Base-by-base conservation (phyloP, 2,888 invertebrate genomes). In the Aromia moschata region DNA sequence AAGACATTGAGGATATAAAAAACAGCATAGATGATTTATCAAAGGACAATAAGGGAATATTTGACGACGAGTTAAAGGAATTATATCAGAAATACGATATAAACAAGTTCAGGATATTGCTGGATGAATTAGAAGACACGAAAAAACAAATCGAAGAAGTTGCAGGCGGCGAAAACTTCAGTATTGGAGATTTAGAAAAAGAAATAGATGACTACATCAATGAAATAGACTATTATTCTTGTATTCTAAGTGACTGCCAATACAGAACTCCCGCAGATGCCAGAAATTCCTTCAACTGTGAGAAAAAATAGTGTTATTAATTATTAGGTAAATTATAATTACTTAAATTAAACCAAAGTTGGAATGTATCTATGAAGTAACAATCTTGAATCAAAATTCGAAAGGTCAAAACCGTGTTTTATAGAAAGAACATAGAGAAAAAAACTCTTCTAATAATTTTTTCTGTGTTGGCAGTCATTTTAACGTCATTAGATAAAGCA, bases 201-300 rank as follows among this genome's bases (percentile, higher is more conserved):
- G 44, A 54, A 16, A 54, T 45, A 14, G 38, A 45, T n/a, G 14
- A 25, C 14, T 54, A 45, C 36, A 36, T 44, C 16, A 20, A 33
- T 37, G 54, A 54, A 11, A 20, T 45, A 14, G 37, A 44, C 3
- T 52, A 52, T 14, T 52, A 52, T 30, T 16, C 40, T 17, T 52
- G 52, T 40, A 15, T 52, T 12, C 20, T 52, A 10, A 38, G 31
- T n/a, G 41, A 52, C 1, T 52, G 52, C 30, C 14, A 16, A 0
- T 45, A 45, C 10, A 45, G 52, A 31, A 52, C 30, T 3, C 45
- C 45, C 14, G 45, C 31, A 30, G 52, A 41, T 2, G 41, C 30
- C 2, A 18, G 11, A 3, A 41, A 11, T 11, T 40, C 31, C 40
- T 30, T 41, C 15, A 15, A 40, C 17, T 52, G 52, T 16, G 11